phyloP scores from a whole-genome alignment of 1,140 invertebrate genomes.

The Trichonephila clavata region DNA sequence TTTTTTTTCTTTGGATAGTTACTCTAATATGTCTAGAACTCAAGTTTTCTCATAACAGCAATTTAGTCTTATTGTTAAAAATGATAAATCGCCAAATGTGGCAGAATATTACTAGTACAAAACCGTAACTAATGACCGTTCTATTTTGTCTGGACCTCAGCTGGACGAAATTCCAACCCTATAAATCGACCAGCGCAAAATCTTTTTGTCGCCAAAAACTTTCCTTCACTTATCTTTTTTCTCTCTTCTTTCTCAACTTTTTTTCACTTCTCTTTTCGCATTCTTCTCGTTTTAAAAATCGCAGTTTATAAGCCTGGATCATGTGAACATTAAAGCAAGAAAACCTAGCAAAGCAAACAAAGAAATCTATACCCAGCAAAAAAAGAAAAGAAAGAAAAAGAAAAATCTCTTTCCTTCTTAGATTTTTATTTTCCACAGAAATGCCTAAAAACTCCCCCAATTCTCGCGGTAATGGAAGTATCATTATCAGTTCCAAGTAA shows the following conservation, averaged over 20 bases:
- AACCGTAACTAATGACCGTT: constrained; percentile 62
- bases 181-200: constrained; percentile 58
- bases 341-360: constrained; percentile 24
- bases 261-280: not conserved
- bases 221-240: constrained; percentile 61
- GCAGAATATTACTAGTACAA: not conserved
- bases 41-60: not conserved
- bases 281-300: constrained; percentile 57
- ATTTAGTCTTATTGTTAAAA: not conserved
- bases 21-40: too few species aligned
- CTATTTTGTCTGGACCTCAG: constrained; percentile 58
- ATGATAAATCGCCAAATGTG: constrained; percentile 45
- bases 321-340: constrained; percentile 61
- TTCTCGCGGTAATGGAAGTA: constrained; percentile 51
- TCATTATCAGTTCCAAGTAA: constrained; percentile 57
- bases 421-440: not conserved
- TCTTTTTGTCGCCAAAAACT: constrained; percentile 56
- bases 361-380: not conserved
- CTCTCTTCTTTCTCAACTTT: constrained; percentile 22
- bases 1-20: too few species aligned
- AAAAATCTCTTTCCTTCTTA: constrained; percentile 1
- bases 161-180: constrained; percentile 58
- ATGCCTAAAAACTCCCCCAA: constrained; percentile 22
- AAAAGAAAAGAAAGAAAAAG: too few species aligned
- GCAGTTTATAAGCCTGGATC: constrained; percentile 62